phyloP scores from a whole-genome alignment of 1,140 invertebrate genomes.

The Drosophila bocki region DNA sequence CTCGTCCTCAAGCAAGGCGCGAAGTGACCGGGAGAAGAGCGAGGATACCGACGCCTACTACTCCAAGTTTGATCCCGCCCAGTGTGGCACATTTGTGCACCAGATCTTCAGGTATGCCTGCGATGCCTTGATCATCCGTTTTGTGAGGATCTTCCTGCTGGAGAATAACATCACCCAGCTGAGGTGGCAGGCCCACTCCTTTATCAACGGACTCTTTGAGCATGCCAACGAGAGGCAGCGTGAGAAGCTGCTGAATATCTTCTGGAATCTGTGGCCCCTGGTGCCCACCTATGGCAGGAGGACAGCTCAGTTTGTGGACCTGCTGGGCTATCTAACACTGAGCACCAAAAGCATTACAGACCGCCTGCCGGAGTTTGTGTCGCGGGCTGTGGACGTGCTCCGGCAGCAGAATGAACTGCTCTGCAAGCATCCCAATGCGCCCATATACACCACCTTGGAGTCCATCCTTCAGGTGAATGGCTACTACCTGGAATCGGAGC shows the following conservation, averaged over 20 bases:
- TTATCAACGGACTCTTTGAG: slow-evolving; percentile 94
- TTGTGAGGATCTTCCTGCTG: slow-evolving; percentile 95
- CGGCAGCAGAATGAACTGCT: slow-evolving; percentile 94
- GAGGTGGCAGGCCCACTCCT: slow-evolving; percentile 97
- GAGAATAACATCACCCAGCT: slow-evolving; percentile 97
- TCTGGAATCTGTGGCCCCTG: slow-evolving; percentile 97
- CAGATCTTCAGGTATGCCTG: slow-evolving; percentile 91
- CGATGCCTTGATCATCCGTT: slow-evolving; percentile 89
- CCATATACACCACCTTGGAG: slow-evolving; percentile 95
- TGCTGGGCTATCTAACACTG: slow-evolving; percentile 96
- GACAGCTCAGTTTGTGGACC: slow-evolving; percentile 97
- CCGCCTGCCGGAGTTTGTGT: slow-evolving; percentile 91
- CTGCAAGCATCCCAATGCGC: slow-evolving; percentile 96
- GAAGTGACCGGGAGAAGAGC: slow-evolving; percentile 88
- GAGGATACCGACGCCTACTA: slow-evolving; percentile 89
- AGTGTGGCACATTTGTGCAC: slow-evolving; percentile 89
- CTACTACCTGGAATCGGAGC: slow-evolving; percentile 98
- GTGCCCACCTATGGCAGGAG: slow-evolving; percentile 96
- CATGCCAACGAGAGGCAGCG: slow-evolving; percentile 92
- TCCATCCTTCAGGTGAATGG: slow-evolving; percentile 98
- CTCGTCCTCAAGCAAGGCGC: slow-evolving; percentile 73
- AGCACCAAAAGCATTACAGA: slow-evolving; percentile 87
- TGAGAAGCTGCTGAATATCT: slow-evolving; percentile 91
- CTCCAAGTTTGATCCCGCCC: slow-evolving; percentile 89
- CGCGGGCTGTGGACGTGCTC: slow-evolving; percentile 94